Percentiles rank a stretch among this genome's conserved stretches.
These are phyloP conservation scores for Protaetia brevitarsis DNA, from an alignment of 1,140 invertebrate species.

Conservation along the genomic window DNA sequence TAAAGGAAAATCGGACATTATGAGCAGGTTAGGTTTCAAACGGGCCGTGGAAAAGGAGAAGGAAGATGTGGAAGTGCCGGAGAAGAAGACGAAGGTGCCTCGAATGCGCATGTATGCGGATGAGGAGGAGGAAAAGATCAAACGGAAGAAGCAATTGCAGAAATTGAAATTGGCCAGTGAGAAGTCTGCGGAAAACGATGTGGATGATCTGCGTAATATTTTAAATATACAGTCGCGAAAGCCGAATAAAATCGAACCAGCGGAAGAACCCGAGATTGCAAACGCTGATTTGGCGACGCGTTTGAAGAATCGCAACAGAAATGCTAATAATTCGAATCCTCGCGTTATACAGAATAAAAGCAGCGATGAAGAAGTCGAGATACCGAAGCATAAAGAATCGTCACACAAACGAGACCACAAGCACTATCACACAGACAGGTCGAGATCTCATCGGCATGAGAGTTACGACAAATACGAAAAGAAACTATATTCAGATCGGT, in stretches of 20 bases:
- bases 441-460: background rate
- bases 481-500: constrained; percentile 7
- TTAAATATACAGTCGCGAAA: constrained; percentile 31
- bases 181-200: constrained; percentile 23
- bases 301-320: constrained; percentile 40
- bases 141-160: constrained; percentile 43
- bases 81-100: constrained; percentile 61
- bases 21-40: constrained; percentile 50
- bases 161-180: constrained; percentile 42
- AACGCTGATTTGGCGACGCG: constrained; percentile 34
- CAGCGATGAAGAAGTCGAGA: constrained; percentile 22
- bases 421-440: constrained; percentile 4
- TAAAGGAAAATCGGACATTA: constrained; percentile 32
- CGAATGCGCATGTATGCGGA: constrained; percentile 87
- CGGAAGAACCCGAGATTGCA: background rate
- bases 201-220: constrained; percentile 38
- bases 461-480: constrained; percentile 7
- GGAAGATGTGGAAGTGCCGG: constrained; percentile 56
- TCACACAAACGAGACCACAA: constrained; percentile 20
- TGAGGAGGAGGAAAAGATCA: constrained; percentile 70
- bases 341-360: constrained; percentile 27
- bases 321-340: background rate
- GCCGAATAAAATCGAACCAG: constrained; percentile 22
- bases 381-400: constrained; percentile 13
- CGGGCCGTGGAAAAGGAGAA: constrained; percentile 41